phyloP scores from a whole-genome alignment of 2,888 invertebrate species.

The Macrophya annulata region DNA sequence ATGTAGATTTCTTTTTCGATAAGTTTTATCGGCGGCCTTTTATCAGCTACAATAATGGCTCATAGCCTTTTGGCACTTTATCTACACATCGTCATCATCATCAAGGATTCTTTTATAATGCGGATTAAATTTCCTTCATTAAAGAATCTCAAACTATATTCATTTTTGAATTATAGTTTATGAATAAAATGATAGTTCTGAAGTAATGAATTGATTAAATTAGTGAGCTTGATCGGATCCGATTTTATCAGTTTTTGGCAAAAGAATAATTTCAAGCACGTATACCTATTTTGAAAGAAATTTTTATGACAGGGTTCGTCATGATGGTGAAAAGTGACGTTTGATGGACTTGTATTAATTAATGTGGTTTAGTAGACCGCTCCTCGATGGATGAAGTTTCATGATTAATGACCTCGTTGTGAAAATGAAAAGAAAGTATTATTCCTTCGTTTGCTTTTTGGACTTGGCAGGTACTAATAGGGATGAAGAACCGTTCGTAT shows the following conservation, averaged over 20 bases:
- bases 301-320: conserved; percentile 7
- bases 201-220: conserved; percentile 2
- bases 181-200: background rate
- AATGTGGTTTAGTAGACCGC: background rate
- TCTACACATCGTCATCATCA: background rate
- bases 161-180: background rate
- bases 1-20: conserved; percentile 18
- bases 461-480: conserved; percentile 31
- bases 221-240: background rate
- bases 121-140: conserved; percentile 6
- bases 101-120: background rate
- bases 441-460: background rate
- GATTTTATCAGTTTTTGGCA: background rate
- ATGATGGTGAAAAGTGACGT: background rate
- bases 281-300: background rate
- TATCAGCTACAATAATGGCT: background rate
- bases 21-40: background rate
- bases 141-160: background rate
- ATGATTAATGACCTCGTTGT: conserved; percentile 36
- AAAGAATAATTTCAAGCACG: conserved; percentile 3
- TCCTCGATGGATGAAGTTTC: conserved; percentile 40
- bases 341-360: conserved; percentile 48
- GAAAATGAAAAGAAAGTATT: conserved; percentile 27
- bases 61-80: background rate
- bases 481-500: background rate